phyloP scores from a whole-genome alignment of 1,140 invertebrate species.

The Cyrtorhinus lividipennis region DNA sequence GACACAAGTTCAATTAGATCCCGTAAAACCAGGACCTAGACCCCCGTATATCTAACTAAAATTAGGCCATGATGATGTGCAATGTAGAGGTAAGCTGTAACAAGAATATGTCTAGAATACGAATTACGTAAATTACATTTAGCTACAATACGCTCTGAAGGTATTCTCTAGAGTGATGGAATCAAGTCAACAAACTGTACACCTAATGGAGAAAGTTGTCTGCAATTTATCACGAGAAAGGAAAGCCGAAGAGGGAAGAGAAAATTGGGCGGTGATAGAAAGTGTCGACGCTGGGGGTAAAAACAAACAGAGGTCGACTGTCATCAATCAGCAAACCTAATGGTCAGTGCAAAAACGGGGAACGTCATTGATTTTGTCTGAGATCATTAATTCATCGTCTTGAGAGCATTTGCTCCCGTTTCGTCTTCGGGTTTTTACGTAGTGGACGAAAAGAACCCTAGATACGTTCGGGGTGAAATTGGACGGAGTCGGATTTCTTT shows the following conservation, averaged over 20 bases:
- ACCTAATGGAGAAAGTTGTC: neutral
- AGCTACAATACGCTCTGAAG: no score
- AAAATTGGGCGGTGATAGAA: constrained; percentile 4
- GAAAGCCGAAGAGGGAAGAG: neutral
- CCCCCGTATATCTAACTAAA: no score
- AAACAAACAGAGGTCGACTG: neutral
- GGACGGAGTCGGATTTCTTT: no score
- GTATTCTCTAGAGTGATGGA: no score
- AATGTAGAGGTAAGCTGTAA: no score
- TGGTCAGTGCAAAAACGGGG: constrained; percentile 3
- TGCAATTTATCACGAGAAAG: neutral
- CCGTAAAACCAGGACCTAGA: no score
- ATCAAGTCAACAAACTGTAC: neutral
- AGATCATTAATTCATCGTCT: constrained; percentile 5
- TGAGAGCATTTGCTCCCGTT: neutral
- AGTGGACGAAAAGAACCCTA: no score
- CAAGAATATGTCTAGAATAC: no score
- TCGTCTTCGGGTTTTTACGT: neutral
- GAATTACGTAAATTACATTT: no score
- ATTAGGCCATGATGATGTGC: no score
- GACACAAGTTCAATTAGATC: no score
- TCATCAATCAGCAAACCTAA: constrained; percentile 7
- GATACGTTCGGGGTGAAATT: no score
- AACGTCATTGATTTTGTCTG: constrained; percentile 4
- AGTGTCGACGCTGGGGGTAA: constrained; percentile 1